These are phyloP conservation scores for Hofmannophila pseudospretella DNA, from an alignment of 2,888 invertebrate genomes.

Conservation along the genomic window DNA sequence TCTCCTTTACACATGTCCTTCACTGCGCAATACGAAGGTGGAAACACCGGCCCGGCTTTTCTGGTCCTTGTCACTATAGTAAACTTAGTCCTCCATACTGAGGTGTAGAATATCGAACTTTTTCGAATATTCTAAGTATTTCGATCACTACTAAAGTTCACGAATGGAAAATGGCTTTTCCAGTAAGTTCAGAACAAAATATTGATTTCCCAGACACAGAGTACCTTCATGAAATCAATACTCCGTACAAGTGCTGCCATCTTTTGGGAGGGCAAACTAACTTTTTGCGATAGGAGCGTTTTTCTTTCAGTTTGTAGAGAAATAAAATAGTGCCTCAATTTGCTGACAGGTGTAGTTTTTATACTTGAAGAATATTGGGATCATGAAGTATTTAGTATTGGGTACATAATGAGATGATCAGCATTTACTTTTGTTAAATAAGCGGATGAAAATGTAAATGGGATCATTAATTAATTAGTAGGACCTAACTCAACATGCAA, in stretches of 20 bases:
- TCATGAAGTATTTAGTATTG: too few relatives aligned
- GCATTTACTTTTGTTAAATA: too few relatives aligned
- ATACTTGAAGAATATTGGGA: too few relatives aligned
- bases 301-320: background rate
- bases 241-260: slow-evolving; percentile 46
- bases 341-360: slow-evolving; percentile 5
- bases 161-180: slow-evolving; percentile 39
- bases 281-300: too few relatives aligned
- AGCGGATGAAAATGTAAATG: too few relatives aligned
- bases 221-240: slow-evolving; percentile 58
- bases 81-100: background rate
- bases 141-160: background rate
- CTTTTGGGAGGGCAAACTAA: slow-evolving; percentile 26
- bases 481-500: too few relatives aligned
- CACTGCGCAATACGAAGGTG: slow-evolving; percentile 27
- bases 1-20: slow-evolving; percentile 46
- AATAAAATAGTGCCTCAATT: background rate
- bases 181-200: slow-evolving; percentile 41
- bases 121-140: too few relatives aligned
- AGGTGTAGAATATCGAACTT: too few relatives aligned
- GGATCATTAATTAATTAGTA: too few relatives aligned
- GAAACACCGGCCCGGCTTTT: slow-evolving; percentile 11
- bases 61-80: background rate
- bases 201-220: slow-evolving; percentile 57
- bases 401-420: too few relatives aligned